Evolutionary conservation across 2,113 vertebrate species (phyloP).

Genomic region (Gobius niger): DNA sequence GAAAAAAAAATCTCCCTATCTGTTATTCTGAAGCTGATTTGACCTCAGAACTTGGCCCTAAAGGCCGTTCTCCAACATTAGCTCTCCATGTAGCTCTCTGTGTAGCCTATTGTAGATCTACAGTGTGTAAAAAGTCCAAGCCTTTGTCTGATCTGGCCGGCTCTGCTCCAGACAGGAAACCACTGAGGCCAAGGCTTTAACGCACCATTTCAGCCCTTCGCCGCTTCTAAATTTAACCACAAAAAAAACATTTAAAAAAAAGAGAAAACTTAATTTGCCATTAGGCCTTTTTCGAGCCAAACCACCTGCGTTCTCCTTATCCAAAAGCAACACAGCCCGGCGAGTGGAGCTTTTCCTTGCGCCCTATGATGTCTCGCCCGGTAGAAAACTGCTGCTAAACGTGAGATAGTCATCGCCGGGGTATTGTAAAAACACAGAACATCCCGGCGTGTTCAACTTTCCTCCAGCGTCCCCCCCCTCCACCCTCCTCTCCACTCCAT

Average conservation of each 20-base stretch:
- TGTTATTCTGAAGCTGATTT: no score
- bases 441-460: conserved; percentile 37
- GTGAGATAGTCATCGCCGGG: conserved; percentile 51
- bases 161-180: conserved; percentile 54
- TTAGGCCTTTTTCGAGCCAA: conserved; percentile 37
- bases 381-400: conserved; percentile 39
- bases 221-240: conserved; percentile 51
- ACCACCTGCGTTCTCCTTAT: conserved; percentile 54
- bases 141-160: conserved; percentile 32
- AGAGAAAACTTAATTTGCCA: conserved; percentile 41
- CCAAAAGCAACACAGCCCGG: conserved; percentile 63
- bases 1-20: no score
- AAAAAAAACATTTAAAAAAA: conserved; percentile 21
- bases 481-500: conserved; percentile 52
- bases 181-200: conserved; percentile 47
- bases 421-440: conserved; percentile 63
- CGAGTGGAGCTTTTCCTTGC: conserved; percentile 38
- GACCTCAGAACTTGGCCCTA: no score
- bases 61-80: no score
- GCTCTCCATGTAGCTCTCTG: no score
- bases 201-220: conserved; percentile 47
- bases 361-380: conserved; percentile 51
- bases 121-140: conserved; percentile 15
- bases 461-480: conserved; percentile 53
- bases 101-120: background rate